phyloP scores from a whole-genome alignment of 2,888 invertebrate genomes.

The Dendrolimus pini region DNA sequence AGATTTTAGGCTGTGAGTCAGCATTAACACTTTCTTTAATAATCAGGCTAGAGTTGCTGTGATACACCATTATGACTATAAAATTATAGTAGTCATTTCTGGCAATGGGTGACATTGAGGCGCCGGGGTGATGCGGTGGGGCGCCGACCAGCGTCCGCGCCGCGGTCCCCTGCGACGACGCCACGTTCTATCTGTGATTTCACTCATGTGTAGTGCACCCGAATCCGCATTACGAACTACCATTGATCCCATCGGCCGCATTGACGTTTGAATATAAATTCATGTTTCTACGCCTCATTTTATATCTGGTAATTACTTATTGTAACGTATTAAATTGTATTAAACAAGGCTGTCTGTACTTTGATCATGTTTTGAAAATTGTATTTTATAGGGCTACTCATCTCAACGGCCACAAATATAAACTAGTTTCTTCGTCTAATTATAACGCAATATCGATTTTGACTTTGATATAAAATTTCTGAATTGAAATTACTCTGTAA shows the following conservation, averaged over 20 bases:
- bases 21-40: constrained; percentile 65
- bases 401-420: constrained; percentile 25
- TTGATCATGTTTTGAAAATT: constrained; percentile 33
- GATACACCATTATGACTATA: constrained; percentile 72
- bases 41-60: constrained; percentile 75
- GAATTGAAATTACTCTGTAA: constrained; percentile 13
- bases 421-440: constrained; percentile 24
- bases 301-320: constrained; percentile 19
- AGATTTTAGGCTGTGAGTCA: constrained; percentile 72
- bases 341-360: constrained; percentile 34
- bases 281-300: constrained; percentile 23
- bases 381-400: constrained; percentile 28
- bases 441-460: constrained; percentile 11
- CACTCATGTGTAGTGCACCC: constrained; percentile 49
- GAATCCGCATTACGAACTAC: constrained; percentile 21
- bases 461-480: constrained; percentile 12
- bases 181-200: constrained; percentile 51
- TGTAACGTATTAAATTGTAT: constrained; percentile 25
- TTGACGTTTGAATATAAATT: constrained; percentile 23
- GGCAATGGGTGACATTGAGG: constrained; percentile 39
- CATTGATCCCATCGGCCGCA: constrained; percentile 20
- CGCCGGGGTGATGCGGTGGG: constrained; percentile 17
- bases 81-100: constrained; percentile 57
- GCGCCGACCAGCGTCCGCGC: not conserved
- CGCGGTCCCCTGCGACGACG: not conserved